These are phyloP conservation scores for Andricus curvator DNA, from an alignment of 2,888 invertebrate genomes.

Conservation along the genomic window DNA sequence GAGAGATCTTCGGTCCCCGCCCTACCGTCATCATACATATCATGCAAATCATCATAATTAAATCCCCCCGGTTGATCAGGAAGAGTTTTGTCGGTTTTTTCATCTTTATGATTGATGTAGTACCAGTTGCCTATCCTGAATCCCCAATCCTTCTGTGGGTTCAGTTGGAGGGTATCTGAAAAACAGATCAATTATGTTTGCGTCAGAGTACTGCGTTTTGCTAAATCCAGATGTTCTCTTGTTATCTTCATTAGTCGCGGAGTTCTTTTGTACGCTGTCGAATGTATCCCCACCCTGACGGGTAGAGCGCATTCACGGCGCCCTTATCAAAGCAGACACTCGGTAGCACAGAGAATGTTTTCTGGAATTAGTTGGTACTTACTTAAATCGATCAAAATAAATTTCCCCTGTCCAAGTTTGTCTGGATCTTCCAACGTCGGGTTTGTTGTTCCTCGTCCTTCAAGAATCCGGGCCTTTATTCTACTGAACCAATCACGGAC, in stretches of 20 bases:
- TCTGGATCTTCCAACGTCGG: not conserved
- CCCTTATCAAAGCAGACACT: too few relatives aligned
- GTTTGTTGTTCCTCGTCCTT: not conserved
- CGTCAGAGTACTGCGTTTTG: too few relatives aligned
- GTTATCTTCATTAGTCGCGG: not conserved
- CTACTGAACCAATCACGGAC: not conserved
- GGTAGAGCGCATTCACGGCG: too few relatives aligned
- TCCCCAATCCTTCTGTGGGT: slow-evolving; percentile 66
- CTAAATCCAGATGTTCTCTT: not conserved
- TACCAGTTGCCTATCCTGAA: slow-evolving; percentile 69
- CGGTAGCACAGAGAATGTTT: not conserved
- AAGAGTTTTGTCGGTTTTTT: not conserved
- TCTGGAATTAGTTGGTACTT: not conserved
- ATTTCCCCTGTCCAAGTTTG: not conserved
- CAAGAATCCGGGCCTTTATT: not conserved
- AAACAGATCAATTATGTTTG: not conserved
- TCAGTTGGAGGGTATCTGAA: slow-evolving; percentile 62
- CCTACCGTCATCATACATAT: slow-evolving; percentile 7
- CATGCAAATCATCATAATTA: slow-evolving; percentile 9
- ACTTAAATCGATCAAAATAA: slow-evolving; percentile 8
- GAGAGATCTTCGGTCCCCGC: not conserved
- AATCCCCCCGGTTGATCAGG: not conserved
- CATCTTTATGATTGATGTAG: slow-evolving; percentile 57
- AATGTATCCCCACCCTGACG: too few relatives aligned
- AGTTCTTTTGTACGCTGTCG: too few relatives aligned